These are phyloP conservation scores for Pandemis heparana DNA, from an alignment of 2,888 invertebrate genomes.

Conservation along the genomic window DNA sequence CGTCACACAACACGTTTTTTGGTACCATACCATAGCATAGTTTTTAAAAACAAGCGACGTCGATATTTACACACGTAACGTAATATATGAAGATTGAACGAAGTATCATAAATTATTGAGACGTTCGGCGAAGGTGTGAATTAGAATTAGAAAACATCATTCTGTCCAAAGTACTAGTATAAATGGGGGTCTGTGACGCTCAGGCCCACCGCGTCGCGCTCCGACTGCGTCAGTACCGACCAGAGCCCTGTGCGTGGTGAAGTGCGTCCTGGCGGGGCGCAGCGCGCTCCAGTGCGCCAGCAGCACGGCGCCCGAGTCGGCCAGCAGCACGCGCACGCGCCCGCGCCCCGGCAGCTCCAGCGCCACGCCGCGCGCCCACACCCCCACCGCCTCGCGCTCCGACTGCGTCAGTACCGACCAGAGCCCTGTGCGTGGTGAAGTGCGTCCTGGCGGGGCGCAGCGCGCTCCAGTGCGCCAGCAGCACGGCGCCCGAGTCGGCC, in stretches of 20 bases:
- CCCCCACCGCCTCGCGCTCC: slow-evolving; percentile 73
- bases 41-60: no score
- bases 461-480: slow-evolving; percentile 77
- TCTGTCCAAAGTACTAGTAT: no score
- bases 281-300: slow-evolving; percentile 80
- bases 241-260: slow-evolving; percentile 79
- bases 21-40: no score
- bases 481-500: slow-evolving; percentile 87
- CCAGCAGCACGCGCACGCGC: slow-evolving; percentile 84
- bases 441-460: slow-evolving; percentile 79
- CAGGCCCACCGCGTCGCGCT: background rate
- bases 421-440: slow-evolving; percentile 80
- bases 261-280: slow-evolving; percentile 77
- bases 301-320: slow-evolving; percentile 87
- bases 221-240: slow-evolving; percentile 78
- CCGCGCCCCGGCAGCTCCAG: slow-evolving; percentile 68
- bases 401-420: slow-evolving; percentile 71
- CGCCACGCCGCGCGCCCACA: slow-evolving; percentile 88
- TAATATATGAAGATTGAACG: no score
- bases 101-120: no score
- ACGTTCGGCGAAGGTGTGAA: no score
- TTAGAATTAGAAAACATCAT: no score
- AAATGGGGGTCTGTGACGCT: no score
- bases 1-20: background rate
- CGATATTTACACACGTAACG: no score